A percentile compares a stretch with the other conserved stretches of the same genome.
Evolutionary conservation across 23 tunicate genomes (phyloP).

Genomic region (Botrylloides violaceus): DNA sequence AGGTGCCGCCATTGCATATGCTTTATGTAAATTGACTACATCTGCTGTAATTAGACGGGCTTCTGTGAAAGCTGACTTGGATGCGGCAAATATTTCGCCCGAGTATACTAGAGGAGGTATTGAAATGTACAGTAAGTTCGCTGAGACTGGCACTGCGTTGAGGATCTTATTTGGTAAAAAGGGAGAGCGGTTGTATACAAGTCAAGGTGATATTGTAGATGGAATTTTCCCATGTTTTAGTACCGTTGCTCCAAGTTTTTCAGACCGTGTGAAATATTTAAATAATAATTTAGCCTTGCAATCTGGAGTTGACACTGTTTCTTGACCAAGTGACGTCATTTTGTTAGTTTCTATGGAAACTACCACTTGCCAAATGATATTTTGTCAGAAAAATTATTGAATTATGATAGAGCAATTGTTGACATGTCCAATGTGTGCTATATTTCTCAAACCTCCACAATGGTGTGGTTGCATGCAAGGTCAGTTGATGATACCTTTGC

Average conservation of each 20-base stretch:
- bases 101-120: conserved; percentile 70
- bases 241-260: conserved; percentile 7
- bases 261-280: neutral
- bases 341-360: too few species aligned
- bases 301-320: too few species aligned
- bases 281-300: neutral
- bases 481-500: too few species aligned
- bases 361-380: too few species aligned
- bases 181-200: conserved; percentile 59
- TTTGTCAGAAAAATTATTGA: too few species aligned
- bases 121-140: conserved; percentile 46
- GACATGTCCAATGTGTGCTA: too few species aligned
- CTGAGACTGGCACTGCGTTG: conserved; percentile 32
- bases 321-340: too few species aligned
- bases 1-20: conserved; percentile 25
- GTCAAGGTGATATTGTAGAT: conserved; percentile 39
- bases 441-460: too few species aligned
- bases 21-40: conserved; percentile 49
- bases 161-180: conserved; percentile 54
- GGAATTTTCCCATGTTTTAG: neutral
- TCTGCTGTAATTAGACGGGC: conserved; percentile 22
- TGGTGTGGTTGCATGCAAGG: too few species aligned
- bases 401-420: too few species aligned
- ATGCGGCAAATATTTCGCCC: conserved; percentile 61
- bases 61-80: conserved; percentile 30